Conservation (phyloP, 2,888 invertebrate genomes). For the Rhamnusium bicolor region DNA sequence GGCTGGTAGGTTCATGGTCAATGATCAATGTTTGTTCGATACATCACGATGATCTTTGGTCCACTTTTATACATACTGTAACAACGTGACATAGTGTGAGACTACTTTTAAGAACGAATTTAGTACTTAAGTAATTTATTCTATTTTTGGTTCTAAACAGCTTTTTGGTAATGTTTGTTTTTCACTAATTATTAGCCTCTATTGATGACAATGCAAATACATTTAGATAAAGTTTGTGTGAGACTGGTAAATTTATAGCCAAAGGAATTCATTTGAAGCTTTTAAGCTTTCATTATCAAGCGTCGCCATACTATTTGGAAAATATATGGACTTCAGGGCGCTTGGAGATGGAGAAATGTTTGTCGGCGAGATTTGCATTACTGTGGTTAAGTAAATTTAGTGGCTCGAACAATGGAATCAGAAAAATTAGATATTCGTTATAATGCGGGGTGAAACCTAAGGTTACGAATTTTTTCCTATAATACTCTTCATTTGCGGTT, state of each 20-base stretch:
- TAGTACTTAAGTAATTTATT: too few relatives aligned
- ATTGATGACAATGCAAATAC: neutral
- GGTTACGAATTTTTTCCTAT: too few relatives aligned
- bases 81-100: too few relatives aligned
- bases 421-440: neutral
- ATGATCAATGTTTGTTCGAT: too few relatives aligned
- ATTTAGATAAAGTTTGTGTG: constrained; percentile 1
- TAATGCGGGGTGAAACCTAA: too few relatives aligned
- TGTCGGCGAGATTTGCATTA: constrained; percentile 6
- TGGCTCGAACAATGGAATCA: neutral
- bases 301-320: constrained; percentile 4
- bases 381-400: constrained; percentile 8
- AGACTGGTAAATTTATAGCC: neutral
- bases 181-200: neutral
- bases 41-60: too few relatives aligned
- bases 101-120: too few relatives aligned
- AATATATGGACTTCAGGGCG: constrained; percentile 3
- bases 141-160: too few relatives aligned
- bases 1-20: too few relatives aligned
- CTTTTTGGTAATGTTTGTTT: neutral
- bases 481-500: too few relatives aligned
- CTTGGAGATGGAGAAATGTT: neutral
- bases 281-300: constrained; percentile 8
- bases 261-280: constrained; percentile 8
- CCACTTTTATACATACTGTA: too few relatives aligned